Evolutionary conservation across 2,113 vertebrate species (phyloP).

Genomic region (Paradoxurus hermaphroditus): DNA sequence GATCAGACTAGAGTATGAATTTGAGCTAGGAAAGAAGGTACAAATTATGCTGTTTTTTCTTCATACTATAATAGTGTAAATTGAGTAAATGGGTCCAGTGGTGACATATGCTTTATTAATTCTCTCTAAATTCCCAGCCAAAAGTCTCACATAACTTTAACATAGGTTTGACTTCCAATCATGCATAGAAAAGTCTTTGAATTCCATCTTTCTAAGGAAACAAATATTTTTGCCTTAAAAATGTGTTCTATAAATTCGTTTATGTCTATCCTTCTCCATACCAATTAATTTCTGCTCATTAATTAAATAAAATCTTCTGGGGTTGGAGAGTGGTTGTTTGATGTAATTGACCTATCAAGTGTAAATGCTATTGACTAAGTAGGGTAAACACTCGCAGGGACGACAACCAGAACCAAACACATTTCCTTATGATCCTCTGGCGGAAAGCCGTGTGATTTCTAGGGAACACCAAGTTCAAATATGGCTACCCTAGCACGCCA

Average conservation of each 20-base stretch:
- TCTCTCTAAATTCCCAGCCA: background rate
- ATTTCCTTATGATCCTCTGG: background rate
- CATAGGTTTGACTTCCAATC: background rate
- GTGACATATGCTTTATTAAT: background rate
- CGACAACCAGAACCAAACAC: background rate
- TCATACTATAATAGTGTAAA: background rate
- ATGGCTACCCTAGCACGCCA: background rate
- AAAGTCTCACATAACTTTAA: background rate
- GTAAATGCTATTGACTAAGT: slow-evolving; percentile 19
- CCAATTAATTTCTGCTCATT: slow-evolving; percentile 4
- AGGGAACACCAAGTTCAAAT: background rate
- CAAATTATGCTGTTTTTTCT: background rate
- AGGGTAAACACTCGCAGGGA: background rate
- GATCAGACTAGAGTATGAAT: background rate
- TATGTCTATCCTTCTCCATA: background rate
- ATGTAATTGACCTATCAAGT: background rate
- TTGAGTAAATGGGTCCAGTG: background rate
- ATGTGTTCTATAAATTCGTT: slow-evolving; percentile 5
- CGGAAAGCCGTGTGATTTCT: background rate
- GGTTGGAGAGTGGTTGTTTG: background rate
- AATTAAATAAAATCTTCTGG: slow-evolving; percentile 32
- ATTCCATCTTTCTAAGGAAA: background rate
- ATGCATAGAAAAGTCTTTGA: background rate
- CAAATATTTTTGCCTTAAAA: background rate
- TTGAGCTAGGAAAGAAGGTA: background rate